phyloP scores from a whole-genome alignment of 1,140 invertebrate genomes.

The Aculops lycopersici region DNA sequence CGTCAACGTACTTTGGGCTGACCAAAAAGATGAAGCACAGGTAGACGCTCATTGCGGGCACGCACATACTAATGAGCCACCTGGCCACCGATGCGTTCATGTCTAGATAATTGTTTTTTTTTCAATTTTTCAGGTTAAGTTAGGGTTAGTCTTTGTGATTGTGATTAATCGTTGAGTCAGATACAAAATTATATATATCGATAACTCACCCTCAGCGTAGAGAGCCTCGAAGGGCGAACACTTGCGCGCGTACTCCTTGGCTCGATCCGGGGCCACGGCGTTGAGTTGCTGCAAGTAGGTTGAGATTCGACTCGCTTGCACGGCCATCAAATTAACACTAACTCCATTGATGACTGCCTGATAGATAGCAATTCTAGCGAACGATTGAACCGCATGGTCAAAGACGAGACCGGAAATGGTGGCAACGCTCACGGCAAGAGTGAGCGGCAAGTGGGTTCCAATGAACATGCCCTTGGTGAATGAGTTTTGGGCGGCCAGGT shows the following conservation, averaged over 20 bases:
- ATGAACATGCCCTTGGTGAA: conserved; percentile 1
- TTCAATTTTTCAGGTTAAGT: too few species aligned
- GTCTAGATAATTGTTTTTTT: too few species aligned
- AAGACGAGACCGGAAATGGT: conserved; percentile 13
- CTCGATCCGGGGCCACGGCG: neutral
- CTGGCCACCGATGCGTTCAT: neutral
- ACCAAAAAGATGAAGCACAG: neutral
- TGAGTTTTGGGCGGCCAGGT: neutral
- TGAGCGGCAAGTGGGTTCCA: neutral
- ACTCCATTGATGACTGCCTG: conserved; percentile 20
- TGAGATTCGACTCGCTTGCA: neutral
- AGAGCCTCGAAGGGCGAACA: neutral
- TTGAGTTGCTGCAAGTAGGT: neutral
- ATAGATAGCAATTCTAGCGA: conserved; percentile 17
- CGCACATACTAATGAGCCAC: neutral
- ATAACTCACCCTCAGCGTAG: neutral
- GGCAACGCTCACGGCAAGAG: conserved; percentile 5
- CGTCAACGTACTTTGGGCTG: neutral
- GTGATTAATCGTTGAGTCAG: too few species aligned
- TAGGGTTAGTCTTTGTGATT: too few species aligned
- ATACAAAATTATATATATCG: too few species aligned
- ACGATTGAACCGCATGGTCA: conserved; percentile 15
- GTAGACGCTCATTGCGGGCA: neutral
- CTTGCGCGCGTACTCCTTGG: neutral
- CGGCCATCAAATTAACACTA: conserved; percentile 1